phyloP scores from a whole-genome alignment of 1,140 invertebrate genomes.

The Chironomus striatipennis region DNA sequence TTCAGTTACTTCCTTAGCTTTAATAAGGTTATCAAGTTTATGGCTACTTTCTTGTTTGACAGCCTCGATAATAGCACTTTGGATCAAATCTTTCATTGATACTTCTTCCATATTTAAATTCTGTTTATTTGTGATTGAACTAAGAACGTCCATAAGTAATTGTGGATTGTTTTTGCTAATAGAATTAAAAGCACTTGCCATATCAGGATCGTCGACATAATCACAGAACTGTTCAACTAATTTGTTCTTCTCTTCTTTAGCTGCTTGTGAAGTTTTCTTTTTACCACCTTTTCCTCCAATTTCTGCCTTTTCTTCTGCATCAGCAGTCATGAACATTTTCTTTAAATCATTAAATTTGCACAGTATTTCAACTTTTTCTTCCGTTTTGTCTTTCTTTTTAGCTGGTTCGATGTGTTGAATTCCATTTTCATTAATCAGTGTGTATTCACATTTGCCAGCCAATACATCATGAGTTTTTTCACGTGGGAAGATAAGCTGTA shows the following conservation, averaged over 20 bases:
- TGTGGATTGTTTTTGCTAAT: constrained; percentile 35
- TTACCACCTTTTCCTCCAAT: too few relatives aligned
- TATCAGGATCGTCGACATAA: background rate
- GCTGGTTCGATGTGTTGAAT: constrained; percentile 63
- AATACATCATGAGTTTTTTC: constrained; percentile 62
- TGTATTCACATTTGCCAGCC: constrained; percentile 64
- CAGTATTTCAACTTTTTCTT: background rate
- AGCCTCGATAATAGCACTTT: constrained; percentile 32
- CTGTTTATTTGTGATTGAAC: constrained; percentile 27
- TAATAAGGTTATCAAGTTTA: constrained; percentile 22
- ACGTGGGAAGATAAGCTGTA: constrained; percentile 65
- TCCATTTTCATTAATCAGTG: constrained; percentile 65
- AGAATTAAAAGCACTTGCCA: constrained; percentile 32
- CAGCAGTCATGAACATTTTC: background rate
- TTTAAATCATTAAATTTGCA: background rate
- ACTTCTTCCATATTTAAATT: constrained; percentile 32
- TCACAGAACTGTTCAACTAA: background rate
- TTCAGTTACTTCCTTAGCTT: background rate
- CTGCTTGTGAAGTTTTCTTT: too few relatives aligned
- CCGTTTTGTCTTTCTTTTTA: background rate
- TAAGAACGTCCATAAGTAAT: constrained; percentile 32
- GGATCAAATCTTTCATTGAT: constrained; percentile 31
- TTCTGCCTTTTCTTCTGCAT: too few relatives aligned
- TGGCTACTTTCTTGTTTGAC: constrained; percentile 28
- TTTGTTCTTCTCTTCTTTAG: too few relatives aligned